A percentile compares a stretch with the other conserved stretches of the same genome.
Conservation (phyloP, 2,797 vertebrate species). For the Alosa sapidissima region DNA sequence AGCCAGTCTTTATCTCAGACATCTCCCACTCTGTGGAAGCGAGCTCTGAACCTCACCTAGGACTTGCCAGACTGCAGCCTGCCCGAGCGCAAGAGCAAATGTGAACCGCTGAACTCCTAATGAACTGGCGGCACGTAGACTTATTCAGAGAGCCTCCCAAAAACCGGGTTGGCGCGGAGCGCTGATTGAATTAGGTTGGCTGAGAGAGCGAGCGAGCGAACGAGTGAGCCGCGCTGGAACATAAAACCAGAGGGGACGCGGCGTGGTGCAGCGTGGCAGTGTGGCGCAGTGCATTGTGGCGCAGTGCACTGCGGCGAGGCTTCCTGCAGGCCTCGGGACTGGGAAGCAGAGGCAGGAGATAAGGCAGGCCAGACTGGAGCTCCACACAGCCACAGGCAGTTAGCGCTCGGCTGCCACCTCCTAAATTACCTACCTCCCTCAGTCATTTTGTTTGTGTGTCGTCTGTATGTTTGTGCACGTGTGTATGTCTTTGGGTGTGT, state of each 20-base stretch:
- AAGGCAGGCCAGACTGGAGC: neutral
- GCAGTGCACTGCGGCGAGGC: conserved; percentile 39
- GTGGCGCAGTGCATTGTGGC: neutral
- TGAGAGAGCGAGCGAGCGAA: conserved; percentile 37
- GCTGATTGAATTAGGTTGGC: conserved; percentile 69
- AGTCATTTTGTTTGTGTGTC: conserved; percentile 42
- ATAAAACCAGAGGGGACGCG: conserved; percentile 39
- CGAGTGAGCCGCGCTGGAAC: conserved; percentile 37
- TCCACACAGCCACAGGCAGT: conserved; percentile 53
- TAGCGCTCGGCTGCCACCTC: conserved; percentile 60
- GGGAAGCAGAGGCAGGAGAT: conserved; percentile 49
- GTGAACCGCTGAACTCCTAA: conserved; percentile 70
- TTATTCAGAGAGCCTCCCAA: conserved; percentile 37
- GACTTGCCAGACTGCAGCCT: neutral
- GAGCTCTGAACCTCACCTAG: conserved; percentile 1
- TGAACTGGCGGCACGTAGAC: conserved; percentile 60
- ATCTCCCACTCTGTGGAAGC: neutral
- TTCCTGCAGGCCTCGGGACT: conserved; percentile 48
- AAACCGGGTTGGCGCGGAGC: conserved; percentile 63
- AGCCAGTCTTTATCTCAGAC: neutral
- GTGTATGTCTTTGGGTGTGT: conserved; percentile 20
- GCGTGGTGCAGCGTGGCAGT: neutral
- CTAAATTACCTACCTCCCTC: conserved; percentile 70
- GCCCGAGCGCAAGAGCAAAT: conserved; percentile 40
- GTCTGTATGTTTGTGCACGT: conserved; percentile 19